phyloP scores from a whole-genome alignment of 1,140 invertebrate species.

The Yoshiicerus persimilis region DNA sequence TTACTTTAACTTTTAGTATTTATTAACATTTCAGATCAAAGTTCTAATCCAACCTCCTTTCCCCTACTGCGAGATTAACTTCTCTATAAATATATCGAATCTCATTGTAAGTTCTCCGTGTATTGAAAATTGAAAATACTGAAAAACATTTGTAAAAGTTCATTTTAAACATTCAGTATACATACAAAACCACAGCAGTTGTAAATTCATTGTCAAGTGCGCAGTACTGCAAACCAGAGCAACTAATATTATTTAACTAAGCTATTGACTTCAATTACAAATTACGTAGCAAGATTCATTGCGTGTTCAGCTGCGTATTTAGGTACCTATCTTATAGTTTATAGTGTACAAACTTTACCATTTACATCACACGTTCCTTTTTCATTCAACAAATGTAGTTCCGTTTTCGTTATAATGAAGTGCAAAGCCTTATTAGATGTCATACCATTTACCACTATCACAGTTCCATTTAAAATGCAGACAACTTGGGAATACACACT shows the following conservation, averaged over 20 bases:
- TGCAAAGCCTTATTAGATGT: not conserved
- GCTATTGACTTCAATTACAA: not conserved
- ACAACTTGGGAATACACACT: not conserved
- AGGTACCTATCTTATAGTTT: not conserved
- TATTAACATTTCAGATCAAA: not conserved
- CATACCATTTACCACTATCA: not conserved
- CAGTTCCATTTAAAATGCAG: not conserved
- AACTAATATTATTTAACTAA: not conserved
- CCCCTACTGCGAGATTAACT: no score
- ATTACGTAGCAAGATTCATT: not conserved
- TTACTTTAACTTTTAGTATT: not conserved
- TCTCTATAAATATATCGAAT: no score
- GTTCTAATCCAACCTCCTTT: not conserved
- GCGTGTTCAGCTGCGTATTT: not conserved
- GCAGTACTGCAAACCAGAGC: not conserved
- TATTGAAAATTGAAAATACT: no score
- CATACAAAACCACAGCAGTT: not conserved
- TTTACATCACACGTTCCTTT: no score
- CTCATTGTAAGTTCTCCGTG: no score
- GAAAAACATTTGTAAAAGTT: not conserved
- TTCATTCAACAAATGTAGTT: not conserved
- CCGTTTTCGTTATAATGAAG: not conserved
- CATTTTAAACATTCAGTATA: not conserved
- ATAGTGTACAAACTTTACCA: no score
- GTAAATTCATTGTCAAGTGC: conserved; percentile 6